These are phyloP conservation scores for Cancer borealis DNA, from an alignment of 2,888 invertebrate genomes.

Conservation along the genomic window DNA sequence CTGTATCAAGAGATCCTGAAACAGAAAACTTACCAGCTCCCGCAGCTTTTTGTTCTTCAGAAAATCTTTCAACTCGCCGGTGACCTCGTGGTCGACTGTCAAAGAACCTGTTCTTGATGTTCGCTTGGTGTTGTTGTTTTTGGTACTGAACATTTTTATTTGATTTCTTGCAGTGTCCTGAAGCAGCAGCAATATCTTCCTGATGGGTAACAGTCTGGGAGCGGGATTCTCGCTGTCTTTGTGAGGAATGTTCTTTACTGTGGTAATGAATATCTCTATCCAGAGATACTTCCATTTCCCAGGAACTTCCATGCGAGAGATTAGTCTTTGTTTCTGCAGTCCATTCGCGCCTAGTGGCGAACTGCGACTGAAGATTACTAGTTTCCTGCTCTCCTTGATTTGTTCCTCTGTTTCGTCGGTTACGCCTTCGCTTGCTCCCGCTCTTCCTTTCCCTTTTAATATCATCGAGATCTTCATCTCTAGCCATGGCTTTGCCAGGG, in stretches of 20 bases:
- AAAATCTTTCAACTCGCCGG: neutral
- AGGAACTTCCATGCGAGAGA: neutral
- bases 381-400: neutral
- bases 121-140: neutral
- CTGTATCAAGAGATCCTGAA: neutral
- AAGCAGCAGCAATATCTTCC: neutral
- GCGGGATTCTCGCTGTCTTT: neutral
- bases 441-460: neutral
- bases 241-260: neutral
- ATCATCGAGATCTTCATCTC: neutral
- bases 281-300: neutral
- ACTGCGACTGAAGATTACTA: neutral
- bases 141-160: neutral
- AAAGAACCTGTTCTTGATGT: neutral
- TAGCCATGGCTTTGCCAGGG: neutral
- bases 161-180: neutral
- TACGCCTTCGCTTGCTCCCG: neutral
- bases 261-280: neutral
- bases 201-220: neutral
- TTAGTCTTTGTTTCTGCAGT: neutral
- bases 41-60: neutral
- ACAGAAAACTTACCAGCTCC: neutral
- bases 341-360: neutral
- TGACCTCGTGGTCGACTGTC: neutral
- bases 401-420: slow-evolving; percentile 28